Evolutionary conservation across 1,140 invertebrate species (phyloP).

Genomic region (Drosophila kanapiae): DNA sequence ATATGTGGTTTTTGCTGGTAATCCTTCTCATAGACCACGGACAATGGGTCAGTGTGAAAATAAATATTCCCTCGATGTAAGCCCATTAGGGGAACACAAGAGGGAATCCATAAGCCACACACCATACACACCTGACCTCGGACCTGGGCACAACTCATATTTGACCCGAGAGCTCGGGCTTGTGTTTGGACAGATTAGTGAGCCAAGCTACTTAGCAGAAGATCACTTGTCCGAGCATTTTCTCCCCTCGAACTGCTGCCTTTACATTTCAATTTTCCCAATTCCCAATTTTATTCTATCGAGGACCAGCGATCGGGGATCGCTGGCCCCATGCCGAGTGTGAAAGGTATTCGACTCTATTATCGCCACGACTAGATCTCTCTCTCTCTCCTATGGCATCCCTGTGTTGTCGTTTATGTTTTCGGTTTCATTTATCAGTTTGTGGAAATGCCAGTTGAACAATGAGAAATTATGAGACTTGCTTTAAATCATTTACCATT

Average conservation of each 20-base stretch:
- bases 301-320: slow-evolving; percentile 44
- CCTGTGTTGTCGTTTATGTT: slow-evolving; percentile 68
- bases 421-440: slow-evolving; percentile 77
- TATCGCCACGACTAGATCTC: slow-evolving; percentile 77
- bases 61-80: slow-evolving; percentile 34
- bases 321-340: slow-evolving; percentile 74
- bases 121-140: slow-evolving; percentile 49
- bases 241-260: slow-evolving; percentile 2
- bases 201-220: slow-evolving; percentile 66
- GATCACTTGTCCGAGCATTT: slow-evolving; percentile 66
- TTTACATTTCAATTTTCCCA: slow-evolving; percentile 69
- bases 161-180: slow-evolving; percentile 27
- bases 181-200: slow-evolving; percentile 75
- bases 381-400: slow-evolving; percentile 18
- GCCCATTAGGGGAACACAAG: slow-evolving; percentile 43
- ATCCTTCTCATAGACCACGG: slow-evolving; percentile 38
- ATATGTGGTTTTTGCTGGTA: slow-evolving; percentile 48
- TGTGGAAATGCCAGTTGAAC: slow-evolving; percentile 70
- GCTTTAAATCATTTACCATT: slow-evolving; percentile 78
- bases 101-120: background rate
- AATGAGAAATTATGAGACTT: slow-evolving; percentile 82
- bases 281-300: slow-evolving; percentile 48
- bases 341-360: slow-evolving; percentile 61
- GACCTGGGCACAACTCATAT: slow-evolving; percentile 11
- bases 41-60: slow-evolving; percentile 55